Conservation (phyloP, 2,888 invertebrate genomes). For the Nineta flava region DNA sequence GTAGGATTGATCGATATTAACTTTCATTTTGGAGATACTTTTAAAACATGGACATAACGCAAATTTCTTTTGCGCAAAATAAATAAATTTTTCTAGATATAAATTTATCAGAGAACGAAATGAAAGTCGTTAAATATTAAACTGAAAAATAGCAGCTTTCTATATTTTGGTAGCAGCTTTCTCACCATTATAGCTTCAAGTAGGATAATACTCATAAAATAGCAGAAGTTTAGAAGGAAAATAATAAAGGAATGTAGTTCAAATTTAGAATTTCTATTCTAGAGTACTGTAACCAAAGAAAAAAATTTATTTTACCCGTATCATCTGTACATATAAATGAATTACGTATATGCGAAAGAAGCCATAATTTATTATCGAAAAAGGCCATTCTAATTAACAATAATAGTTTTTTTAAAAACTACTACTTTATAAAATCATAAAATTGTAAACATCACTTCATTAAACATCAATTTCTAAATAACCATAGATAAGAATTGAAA, state of each 20-base stretch:
- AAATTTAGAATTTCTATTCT: not conserved
- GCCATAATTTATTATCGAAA: conserved; percentile 86
- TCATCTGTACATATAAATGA: conserved; percentile 93
- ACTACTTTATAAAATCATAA: not conserved
- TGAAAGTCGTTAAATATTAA: too few relatives aligned
- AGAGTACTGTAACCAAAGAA: conserved; percentile 2
- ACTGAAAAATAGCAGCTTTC: not conserved
- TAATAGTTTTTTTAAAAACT: not conserved
- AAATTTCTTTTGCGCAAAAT: too few relatives aligned
- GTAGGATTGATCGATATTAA: too few relatives aligned
- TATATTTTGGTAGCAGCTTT: not conserved
- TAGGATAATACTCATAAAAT: not conserved
- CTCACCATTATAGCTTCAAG: too few relatives aligned
- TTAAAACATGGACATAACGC: too few relatives aligned
- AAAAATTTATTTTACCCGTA: conserved; percentile 33
- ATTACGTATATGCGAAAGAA: conserved; percentile 82
- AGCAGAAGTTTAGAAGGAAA: not conserved
- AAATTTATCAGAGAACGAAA: too few relatives aligned
- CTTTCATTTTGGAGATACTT: too few relatives aligned
- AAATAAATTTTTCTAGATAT: too few relatives aligned
- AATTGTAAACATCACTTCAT: not conserved
- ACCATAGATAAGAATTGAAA: too few relatives aligned
- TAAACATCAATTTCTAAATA: too few relatives aligned
- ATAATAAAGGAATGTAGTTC: not conserved
- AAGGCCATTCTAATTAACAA: conserved; percentile 56